These are phyloP conservation scores for Kryptolebias ocellatus DNA, from an alignment of 2,797 vertebrate species.

Conservation along the genomic window DNA sequence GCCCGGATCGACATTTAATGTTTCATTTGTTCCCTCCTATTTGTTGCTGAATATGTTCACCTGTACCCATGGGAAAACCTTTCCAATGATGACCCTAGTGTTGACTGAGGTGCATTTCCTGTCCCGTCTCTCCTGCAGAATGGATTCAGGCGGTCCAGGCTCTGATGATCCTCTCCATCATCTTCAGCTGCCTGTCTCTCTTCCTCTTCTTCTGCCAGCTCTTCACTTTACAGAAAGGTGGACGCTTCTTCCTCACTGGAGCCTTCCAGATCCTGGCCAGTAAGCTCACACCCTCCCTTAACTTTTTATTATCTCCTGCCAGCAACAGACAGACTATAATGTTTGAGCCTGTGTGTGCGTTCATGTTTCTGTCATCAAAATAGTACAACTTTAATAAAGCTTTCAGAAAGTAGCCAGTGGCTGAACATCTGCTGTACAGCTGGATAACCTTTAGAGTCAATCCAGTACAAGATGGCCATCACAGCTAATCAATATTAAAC, in stretches of 20 bases:
- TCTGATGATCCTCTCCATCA: constrained; percentile 95
- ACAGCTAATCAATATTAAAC: no score
- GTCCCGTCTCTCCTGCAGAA: constrained; percentile 76
- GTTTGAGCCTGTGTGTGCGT: no score
- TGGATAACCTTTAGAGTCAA: no score
- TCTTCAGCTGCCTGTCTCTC: constrained; percentile 94
- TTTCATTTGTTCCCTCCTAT: constrained; percentile 6
- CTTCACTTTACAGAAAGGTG: constrained; percentile 96
- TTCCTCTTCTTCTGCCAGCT: constrained; percentile 99
- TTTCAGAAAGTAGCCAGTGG: no score
- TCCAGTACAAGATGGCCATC: no score
- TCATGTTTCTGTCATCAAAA: no score
- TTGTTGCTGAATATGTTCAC: constrained; percentile 1
- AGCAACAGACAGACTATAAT: no score
- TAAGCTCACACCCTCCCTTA: constrained; percentile 74
- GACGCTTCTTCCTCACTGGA: constrained; percentile 95
- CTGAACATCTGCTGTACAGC: no score
- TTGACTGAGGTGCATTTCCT: constrained; percentile 33
- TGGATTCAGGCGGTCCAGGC: constrained; percentile 98
- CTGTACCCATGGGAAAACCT: constrained; percentile 12
- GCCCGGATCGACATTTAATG: not conserved
- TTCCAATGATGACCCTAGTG: constrained; percentile 22
- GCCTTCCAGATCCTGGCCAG: constrained; percentile 95
- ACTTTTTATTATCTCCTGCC: not conserved
- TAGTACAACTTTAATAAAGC: no score